phyloP scores from a whole-genome alignment of 2,888 invertebrate genomes.

The Scaptomyza parva region DNA sequence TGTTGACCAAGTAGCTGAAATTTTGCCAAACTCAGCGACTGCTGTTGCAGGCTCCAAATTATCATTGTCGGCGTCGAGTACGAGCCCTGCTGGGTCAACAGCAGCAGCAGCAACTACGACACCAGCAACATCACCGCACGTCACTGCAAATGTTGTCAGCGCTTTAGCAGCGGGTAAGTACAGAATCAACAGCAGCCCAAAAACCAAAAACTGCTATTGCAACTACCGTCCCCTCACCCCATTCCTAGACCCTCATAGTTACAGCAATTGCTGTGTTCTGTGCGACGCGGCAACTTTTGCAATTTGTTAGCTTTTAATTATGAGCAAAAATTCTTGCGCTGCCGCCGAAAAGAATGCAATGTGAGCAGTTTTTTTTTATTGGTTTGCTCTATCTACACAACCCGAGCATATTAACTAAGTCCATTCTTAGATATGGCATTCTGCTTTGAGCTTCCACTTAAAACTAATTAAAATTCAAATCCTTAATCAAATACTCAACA shows the following conservation, averaged over 20 bases:
- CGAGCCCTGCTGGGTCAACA: slow-evolving; percentile 59
- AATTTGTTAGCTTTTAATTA: slow-evolving; percentile 83
- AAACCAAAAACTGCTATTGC: slow-evolving; percentile 21
- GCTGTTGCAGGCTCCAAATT: slow-evolving; percentile 56
- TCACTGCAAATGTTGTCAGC: slow-evolving; percentile 60
- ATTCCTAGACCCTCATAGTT: slow-evolving; percentile 15
- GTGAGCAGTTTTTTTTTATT: slow-evolving; percentile 54
- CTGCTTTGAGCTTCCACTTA: neutral
- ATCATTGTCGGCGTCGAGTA: slow-evolving; percentile 63
- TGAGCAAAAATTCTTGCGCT: slow-evolving; percentile 61
- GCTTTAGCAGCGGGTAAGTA: slow-evolving; percentile 70
- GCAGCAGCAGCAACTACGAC: slow-evolving; percentile 29
- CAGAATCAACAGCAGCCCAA: slow-evolving; percentile 36
- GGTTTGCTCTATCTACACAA: neutral
- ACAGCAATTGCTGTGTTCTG: slow-evolving; percentile 22
- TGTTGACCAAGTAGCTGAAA: slow-evolving; percentile 51
- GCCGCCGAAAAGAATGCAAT: slow-evolving; percentile 54
- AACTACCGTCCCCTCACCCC: neutral
- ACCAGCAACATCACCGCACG: slow-evolving; percentile 60
- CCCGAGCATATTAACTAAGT: slow-evolving; percentile 13
- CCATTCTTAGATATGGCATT: neutral
- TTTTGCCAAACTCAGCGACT: slow-evolving; percentile 51
- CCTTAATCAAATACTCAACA: neutral
- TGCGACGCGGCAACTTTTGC: slow-evolving; percentile 52
- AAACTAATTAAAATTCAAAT: neutral